phyloP scores from a whole-genome alignment of 1,140 invertebrate species.

The Lordiphosa mommai region DNA sequence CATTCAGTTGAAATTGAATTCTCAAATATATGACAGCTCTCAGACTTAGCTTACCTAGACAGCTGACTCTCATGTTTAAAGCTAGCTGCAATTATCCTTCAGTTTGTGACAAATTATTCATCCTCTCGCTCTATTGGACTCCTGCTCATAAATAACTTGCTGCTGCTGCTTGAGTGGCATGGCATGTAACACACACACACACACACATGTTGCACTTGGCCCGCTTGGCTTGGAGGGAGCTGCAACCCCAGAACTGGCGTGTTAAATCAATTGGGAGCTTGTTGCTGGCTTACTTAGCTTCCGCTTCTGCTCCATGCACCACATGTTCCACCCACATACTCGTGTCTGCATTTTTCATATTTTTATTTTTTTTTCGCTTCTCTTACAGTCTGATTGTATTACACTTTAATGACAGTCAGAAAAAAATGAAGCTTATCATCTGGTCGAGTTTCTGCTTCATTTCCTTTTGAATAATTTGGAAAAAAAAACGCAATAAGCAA shows the following conservation, averaged over 20 bases:
- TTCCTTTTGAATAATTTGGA: slow-evolving; percentile 42
- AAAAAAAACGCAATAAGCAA: slow-evolving; percentile 21
- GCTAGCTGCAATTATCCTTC: slow-evolving; percentile 23
- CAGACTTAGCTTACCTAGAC: background rate
- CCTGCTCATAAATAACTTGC: slow-evolving; percentile 51
- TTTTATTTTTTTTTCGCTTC: slow-evolving; percentile 1
- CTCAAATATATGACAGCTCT: too few relatives aligned
- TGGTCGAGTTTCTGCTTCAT: slow-evolving; percentile 44
- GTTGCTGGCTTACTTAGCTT: slow-evolving; percentile 69
- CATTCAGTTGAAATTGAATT: too few relatives aligned
- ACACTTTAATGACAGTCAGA: slow-evolving; percentile 43
- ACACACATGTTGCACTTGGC: slow-evolving; percentile 55
- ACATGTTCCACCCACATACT: slow-evolving; percentile 24
- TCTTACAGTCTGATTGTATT: slow-evolving; percentile 19
- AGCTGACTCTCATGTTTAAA: slow-evolving; percentile 4
- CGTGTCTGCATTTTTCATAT: slow-evolving; percentile 50
- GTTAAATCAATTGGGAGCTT: slow-evolving; percentile 76
- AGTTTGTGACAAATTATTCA: slow-evolving; percentile 41
- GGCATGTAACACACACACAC: slow-evolving; percentile 35
- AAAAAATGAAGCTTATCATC: too few relatives aligned
- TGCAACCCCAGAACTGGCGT: slow-evolving; percentile 27
- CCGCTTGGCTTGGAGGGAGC: slow-evolving; percentile 2
- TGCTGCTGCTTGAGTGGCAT: slow-evolving; percentile 49
- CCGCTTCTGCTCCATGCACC: slow-evolving; percentile 45
- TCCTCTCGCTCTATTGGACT: slow-evolving; percentile 15